Evolutionary conservation across 1,140 invertebrate genomes (phyloP), one percentile per base, ranked within the genome.

Genomic region (Drosophila rhopaloa): DNA sequence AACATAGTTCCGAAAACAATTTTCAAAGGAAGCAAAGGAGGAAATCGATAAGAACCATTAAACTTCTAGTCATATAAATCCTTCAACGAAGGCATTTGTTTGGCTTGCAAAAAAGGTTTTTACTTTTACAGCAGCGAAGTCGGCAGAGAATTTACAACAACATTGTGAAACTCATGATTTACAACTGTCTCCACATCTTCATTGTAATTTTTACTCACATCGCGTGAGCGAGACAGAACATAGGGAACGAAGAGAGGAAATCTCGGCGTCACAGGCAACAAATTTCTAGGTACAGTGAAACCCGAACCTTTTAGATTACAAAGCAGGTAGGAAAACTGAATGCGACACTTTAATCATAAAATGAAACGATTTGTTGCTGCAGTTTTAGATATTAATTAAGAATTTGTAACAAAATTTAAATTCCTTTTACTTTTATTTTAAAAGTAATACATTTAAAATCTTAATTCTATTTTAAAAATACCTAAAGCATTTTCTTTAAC

Each of bases 11-110:
- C 37, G 24, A 14, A 9, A 19, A 38, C 7, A 19, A 16, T 53
- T 59, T 59, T 54, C 46, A 48, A 32, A 19, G 11, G 29, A 5
- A 54, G 47, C 50, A 55, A 54, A 24, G 13, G 16, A 63, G 55
- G 56, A 81, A 82, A 85, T 86, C 82, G 82, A 86, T 81, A 82
- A 67, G 44, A 68, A 59, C 71, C 76, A 73, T 76, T 62, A 82
- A 82, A 76, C 54, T 73, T 81, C 63, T 59, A 61, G 58, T 51
- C 77, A 71, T 78, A 81, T 63, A 86, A 74, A 73, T 76, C 73
- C 71, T 67, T 66, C n/a, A 14, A 16, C 13, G 4, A 14, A 66
- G 44, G 16, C 53, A 60, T 44, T 53, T 65, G 24, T 11, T 47
- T 75, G 54, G 43, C 24, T 40, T 51, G 35, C 9, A 27, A 46